A percentile compares a stretch with the other conserved stretches of the same genome.
Evolutionary conservation across 2,113 vertebrate species (phyloP).

Genomic region (Pterocles gutturalis): DNA sequence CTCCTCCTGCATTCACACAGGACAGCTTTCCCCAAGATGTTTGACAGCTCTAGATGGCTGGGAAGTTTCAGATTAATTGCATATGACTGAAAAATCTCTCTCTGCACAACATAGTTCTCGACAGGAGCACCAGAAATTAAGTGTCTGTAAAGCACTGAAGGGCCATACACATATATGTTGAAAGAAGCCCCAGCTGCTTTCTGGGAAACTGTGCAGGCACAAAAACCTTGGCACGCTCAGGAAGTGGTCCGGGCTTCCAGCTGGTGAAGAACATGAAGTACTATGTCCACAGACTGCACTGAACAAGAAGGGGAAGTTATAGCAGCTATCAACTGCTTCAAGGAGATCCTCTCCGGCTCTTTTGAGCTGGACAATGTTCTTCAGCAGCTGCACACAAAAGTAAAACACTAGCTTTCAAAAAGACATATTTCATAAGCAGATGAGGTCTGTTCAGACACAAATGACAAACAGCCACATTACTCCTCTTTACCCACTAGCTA

Average conservation of each 20-base stretch:
- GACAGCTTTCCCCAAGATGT: background rate
- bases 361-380: background rate
- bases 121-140: background rate
- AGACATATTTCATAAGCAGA: background rate
- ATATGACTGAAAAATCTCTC: background rate
- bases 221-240: background rate
- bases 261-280: background rate
- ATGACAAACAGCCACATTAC: conserved; percentile 9
- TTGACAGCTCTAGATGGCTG: background rate
- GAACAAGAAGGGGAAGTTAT: background rate
- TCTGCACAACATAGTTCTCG: background rate
- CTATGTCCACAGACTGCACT: background rate
- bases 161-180: background rate
- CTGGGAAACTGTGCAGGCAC: background rate
- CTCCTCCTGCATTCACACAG: background rate
- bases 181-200: background rate
- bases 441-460: background rate
- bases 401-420: background rate
- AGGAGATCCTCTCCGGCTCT: background rate
- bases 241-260: background rate
- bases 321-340: background rate
- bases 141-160: background rate
- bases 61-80: background rate
- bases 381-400: background rate
- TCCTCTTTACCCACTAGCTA: background rate